Percentiles rank a stretch among this genome's conserved stretches.
Evolutionary conservation across 2,888 invertebrate species (phyloP).

Genomic region (Rhorus exstirpatorius): DNA sequence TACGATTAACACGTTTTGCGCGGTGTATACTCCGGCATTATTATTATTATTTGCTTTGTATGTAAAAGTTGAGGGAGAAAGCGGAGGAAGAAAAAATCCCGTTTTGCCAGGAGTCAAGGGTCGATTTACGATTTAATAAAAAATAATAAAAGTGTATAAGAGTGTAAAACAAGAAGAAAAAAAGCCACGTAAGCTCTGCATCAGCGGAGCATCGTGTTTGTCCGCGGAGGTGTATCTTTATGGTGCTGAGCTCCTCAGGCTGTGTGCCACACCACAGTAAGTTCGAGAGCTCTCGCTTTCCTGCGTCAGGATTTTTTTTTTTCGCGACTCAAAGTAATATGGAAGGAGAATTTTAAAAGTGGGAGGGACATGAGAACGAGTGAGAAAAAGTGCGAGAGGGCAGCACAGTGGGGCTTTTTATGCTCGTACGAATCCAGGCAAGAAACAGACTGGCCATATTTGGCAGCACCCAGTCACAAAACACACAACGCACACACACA

Average conservation of each 20-base stretch:
- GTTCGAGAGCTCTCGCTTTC: slow-evolving; percentile 35
- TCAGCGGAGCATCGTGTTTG: slow-evolving; percentile 39
- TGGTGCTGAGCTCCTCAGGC: slow-evolving; percentile 5
- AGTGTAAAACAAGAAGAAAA: slow-evolving; percentile 25
- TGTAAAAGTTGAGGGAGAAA: slow-evolving; percentile 4
- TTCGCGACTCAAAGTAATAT: slow-evolving; percentile 40
- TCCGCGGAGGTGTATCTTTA: slow-evolving; percentile 45
- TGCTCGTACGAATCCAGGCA: slow-evolving; percentile 71
- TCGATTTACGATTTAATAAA: slow-evolving; percentile 65
- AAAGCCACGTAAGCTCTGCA: slow-evolving; percentile 38
- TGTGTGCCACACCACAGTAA: neutral
- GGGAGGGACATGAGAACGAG: slow-evolving; percentile 37
- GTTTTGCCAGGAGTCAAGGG: slow-evolving; percentile 60
- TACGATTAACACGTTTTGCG: slow-evolving; percentile 39
- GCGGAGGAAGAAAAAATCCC: slow-evolving; percentile 36
- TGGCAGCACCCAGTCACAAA: slow-evolving; percentile 72
- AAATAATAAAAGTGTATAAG: neutral
- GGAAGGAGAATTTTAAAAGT: slow-evolving; percentile 37
- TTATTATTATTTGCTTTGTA: slow-evolving; percentile 43
- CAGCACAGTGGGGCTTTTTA: slow-evolving; percentile 7
- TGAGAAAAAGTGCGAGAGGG: slow-evolving; percentile 36
- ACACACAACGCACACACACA: slow-evolving; percentile 43
- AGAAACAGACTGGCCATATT: slow-evolving; percentile 77
- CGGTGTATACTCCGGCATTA: neutral
- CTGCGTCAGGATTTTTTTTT: slow-evolving; percentile 53